These are phyloP conservation scores for Notolabrus celidotus DNA, from an alignment of 2,797 vertebrate species.

Conservation along the genomic window DNA sequence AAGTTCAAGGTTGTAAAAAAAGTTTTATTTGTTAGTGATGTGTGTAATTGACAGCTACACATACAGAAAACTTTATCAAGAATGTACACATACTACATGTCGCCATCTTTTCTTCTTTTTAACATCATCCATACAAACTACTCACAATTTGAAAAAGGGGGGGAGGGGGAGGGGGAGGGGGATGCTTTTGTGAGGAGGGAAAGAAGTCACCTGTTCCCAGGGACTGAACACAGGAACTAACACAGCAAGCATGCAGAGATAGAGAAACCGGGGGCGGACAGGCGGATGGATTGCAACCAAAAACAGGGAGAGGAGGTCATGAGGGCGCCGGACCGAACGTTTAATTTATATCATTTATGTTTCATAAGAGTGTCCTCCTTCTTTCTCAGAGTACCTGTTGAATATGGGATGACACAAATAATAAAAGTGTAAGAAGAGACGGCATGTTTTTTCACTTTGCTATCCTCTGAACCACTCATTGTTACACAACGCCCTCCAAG, in stretches of 20 bases:
- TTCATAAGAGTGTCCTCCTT: constrained; percentile 31
- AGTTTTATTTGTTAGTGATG: constrained; percentile 87
- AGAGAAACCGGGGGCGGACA: constrained; percentile 69
- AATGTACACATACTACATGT: constrained; percentile 81
- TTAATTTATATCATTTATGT: constrained; percentile 42
- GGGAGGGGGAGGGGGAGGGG: constrained; percentile 67
- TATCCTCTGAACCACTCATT: constrained; percentile 3
- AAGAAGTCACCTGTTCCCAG: constrained; percentile 50
- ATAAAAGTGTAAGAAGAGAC: neutral
- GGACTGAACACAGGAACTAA: constrained; percentile 82
- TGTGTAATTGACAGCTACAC: constrained; percentile 86
- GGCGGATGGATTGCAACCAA: constrained; percentile 7
- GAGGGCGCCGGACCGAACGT: neutral
- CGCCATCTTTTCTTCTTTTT: constrained; percentile 61
- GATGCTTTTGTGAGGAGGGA: constrained; percentile 55
- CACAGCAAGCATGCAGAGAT: constrained; percentile 85
- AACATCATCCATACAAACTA: constrained; percentile 82
- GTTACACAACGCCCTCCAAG: too few relatives aligned
- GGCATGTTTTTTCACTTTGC: neutral
- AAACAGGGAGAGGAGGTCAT: neutral
- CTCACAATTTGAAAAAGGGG: constrained; percentile 79
- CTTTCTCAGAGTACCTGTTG: neutral
- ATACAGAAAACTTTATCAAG: constrained; percentile 84
- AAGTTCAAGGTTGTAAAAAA: constrained; percentile 50
- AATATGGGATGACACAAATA: neutral